These are phyloP conservation scores for Chloropsis cyanopogon DNA, from an alignment of 2,113 vertebrate genomes.

Conservation along the genomic window DNA sequence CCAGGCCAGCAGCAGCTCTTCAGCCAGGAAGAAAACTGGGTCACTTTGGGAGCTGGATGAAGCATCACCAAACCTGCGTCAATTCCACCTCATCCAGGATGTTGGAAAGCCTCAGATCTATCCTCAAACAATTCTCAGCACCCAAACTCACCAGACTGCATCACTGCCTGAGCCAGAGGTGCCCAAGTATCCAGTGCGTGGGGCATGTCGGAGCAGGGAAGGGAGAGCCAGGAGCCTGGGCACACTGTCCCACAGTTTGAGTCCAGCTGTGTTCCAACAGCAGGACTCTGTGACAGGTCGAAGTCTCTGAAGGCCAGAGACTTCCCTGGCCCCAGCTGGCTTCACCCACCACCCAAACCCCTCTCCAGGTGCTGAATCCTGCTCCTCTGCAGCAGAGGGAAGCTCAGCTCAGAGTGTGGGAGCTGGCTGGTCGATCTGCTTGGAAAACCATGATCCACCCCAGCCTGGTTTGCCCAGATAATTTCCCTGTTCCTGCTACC, in stretches of 20 bases:
- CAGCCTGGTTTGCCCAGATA: background rate
- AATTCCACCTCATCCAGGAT: background rate
- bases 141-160: background rate
- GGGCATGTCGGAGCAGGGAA: rapidly evolving
- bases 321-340: background rate
- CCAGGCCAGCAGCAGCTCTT: background rate
- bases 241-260: rapidly evolving
- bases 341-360: background rate
- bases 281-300: background rate
- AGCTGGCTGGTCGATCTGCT: rapidly evolving
- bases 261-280: background rate
- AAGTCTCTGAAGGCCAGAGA: background rate
- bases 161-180: background rate
- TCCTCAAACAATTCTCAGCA: background rate
- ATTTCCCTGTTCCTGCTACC: background rate
- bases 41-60: background rate
- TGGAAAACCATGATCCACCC: background rate
- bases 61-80: background rate
- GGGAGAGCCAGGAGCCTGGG: rapidly evolving
- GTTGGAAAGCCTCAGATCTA: background rate
- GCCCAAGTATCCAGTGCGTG: background rate
- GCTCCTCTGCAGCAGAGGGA: background rate
- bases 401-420: rapidly evolving
- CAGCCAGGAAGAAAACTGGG: background rate
- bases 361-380: background rate